phyloP scores from a whole-genome alignment of 2,888 invertebrate genomes.

The Glaucopsyche alexis region DNA sequence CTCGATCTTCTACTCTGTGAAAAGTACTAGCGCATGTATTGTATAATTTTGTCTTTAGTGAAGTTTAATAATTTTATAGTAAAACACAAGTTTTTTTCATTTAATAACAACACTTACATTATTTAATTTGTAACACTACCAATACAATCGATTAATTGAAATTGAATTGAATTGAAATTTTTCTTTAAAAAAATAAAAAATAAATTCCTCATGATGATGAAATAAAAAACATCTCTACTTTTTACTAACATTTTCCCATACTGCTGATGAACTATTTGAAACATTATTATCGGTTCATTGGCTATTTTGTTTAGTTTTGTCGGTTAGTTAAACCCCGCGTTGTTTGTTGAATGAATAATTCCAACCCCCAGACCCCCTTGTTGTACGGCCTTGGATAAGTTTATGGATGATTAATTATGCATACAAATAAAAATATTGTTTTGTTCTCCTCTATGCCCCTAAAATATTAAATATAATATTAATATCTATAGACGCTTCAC shows the following conservation, averaged over 20 bases:
- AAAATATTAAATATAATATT: neutral
- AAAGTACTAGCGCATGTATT: no score
- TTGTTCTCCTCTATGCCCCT: neutral
- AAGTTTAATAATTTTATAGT: no score
- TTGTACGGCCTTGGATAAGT: neutral
- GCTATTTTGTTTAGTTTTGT: conserved; percentile 66
- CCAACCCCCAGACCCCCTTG: conserved; percentile 49
- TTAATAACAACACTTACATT: no score
- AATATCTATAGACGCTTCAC: no score
- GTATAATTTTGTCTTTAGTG: no score
- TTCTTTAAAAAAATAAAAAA: no score
- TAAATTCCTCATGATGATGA: no score
- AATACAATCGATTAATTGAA: no score
- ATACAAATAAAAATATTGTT: conserved; percentile 11
- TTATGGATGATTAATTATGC: neutral
- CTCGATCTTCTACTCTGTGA: no score
- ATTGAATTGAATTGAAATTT: no score
- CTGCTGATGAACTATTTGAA: conserved; percentile 47
- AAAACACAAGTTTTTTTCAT: no score
- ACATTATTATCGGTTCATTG: conserved; percentile 60
- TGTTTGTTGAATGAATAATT: conserved; percentile 67
- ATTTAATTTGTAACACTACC: no score
- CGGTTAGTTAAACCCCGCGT: conserved; percentile 60
- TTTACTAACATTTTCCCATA: neutral
- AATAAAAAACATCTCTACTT: neutral